Base-by-base conservation (phyloP, 1,140 invertebrate species). In the Drosophila biarmipes region DNA sequence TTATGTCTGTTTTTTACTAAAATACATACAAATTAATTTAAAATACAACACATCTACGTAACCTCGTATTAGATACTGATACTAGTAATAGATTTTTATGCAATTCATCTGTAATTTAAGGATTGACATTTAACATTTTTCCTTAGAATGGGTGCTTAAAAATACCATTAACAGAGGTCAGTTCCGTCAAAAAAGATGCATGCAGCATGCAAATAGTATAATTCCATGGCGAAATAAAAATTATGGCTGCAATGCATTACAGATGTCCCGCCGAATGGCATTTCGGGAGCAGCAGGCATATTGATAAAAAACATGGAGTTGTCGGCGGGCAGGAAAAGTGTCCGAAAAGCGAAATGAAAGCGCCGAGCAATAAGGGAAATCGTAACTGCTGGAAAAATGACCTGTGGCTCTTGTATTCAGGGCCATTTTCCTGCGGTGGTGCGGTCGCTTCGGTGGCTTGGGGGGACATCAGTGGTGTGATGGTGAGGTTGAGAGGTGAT, bases 311-410 rank as follows among this genome's bases (percentile, higher is more conserved):
- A 29, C 45, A 51, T 48, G 35, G 46, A 76, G 61, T 72, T 61
- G 37, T 56, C 69, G 62, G 64, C 43, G 45, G 40, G 10, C 43
- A 42, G 40, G 48, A 56, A 63, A 72, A 61, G 67, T 56, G 67
- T 69, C 34, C 17, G 38, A 68, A 69, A 51, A 17, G 49, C 45
- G 45, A 80, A 68, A 73, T 56, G 69, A 82, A 82, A 78, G 55
- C 81, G 42, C 74, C 53, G 64, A 61, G 68, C 79, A 82, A 84
- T 82, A 78, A 78, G 69, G 69, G 74, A 82, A 74, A 82, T 82
- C 81, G 80, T 82, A 82, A 82, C 82, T 78, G 80, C 48, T 74
- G 80, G 35, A 15, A 82, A 78, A 78, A 74, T 69, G 80, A 59
- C 77, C 31, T 35, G n/a, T 57, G 75, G 63, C 48, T 17, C 11